Conservation (phyloP, 2,888 invertebrate genomes). For the Chamaedrilus cognettii region DNA sequence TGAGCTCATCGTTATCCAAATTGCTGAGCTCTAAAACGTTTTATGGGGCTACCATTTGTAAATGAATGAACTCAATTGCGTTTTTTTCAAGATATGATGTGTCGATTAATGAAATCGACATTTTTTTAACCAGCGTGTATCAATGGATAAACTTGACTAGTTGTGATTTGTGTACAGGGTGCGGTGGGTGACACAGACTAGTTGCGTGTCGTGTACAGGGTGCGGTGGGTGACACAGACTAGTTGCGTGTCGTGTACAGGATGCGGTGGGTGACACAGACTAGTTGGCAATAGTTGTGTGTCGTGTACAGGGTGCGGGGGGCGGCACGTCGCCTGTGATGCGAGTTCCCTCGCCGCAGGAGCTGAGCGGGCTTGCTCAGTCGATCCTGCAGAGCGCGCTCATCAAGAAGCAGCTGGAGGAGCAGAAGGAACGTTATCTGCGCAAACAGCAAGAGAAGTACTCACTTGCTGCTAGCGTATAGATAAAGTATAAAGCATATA, state of each 20-base stretch:
- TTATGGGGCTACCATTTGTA: too few species aligned
- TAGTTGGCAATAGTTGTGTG: background rate
- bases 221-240: background rate
- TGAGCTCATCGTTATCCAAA: too few species aligned
- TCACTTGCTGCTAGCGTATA: too few species aligned
- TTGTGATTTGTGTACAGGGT: too few species aligned
- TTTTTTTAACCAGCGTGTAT: too few species aligned
- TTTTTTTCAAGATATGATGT: too few species aligned
- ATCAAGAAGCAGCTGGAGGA: slow-evolving; percentile 88
- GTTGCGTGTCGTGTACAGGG: background rate
- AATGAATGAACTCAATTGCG: too few species aligned
- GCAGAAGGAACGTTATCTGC: slow-evolving; percentile 80
- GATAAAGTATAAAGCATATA: too few species aligned
- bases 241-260: background rate
- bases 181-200: background rate
- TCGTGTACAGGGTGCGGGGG: background rate
- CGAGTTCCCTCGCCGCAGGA: slow-evolving; percentile 74
- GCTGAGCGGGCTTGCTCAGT: slow-evolving; percentile 81
- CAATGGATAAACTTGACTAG: too few species aligned
- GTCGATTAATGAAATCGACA: too few species aligned
- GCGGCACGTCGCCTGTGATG: slow-evolving; percentile 35
- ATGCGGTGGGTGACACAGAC: background rate
- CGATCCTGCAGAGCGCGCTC: slow-evolving; percentile 82
- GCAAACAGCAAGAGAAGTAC: slow-evolving; percentile 67
- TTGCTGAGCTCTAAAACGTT: too few species aligned